phyloP scores from a whole-genome alignment of 2,113 vertebrate genomes.

The Callospermophilus lateralis region DNA sequence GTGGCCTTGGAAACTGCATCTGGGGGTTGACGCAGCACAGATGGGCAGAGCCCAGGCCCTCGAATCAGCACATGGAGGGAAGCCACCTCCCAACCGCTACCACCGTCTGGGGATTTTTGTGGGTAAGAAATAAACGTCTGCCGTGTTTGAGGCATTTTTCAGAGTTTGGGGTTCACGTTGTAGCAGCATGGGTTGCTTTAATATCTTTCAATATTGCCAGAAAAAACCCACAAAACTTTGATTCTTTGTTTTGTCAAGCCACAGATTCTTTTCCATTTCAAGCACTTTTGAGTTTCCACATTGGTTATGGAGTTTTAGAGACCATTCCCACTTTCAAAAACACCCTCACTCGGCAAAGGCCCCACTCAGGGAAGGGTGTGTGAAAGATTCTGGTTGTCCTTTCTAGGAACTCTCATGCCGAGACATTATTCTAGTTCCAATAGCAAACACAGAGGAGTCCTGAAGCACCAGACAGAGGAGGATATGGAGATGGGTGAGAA shows the following conservation, averaged over 20 bases:
- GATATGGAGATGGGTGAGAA: not conserved
- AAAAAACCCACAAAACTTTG: not conserved
- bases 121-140: not conserved
- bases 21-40: not conserved
- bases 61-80: not conserved
- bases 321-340: not conserved
- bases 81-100: not conserved
- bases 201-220: not conserved
- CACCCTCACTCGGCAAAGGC: not conserved
- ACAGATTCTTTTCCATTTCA: not conserved
- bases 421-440: not conserved
- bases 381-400: not conserved
- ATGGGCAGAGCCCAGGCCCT: not conserved
- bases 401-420: not conserved
- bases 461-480: not conserved
- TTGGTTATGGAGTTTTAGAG: not conserved
- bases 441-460: not conserved
- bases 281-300: not conserved
- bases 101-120: not conserved
- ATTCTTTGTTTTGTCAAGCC: not conserved
- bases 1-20: not conserved
- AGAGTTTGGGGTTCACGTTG: not conserved
- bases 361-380: too few relatives aligned
- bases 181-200: not conserved
- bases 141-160: not conserved